phyloP scores from a whole-genome alignment of 1,140 invertebrate genomes.

The Drepana arcuata region DNA sequence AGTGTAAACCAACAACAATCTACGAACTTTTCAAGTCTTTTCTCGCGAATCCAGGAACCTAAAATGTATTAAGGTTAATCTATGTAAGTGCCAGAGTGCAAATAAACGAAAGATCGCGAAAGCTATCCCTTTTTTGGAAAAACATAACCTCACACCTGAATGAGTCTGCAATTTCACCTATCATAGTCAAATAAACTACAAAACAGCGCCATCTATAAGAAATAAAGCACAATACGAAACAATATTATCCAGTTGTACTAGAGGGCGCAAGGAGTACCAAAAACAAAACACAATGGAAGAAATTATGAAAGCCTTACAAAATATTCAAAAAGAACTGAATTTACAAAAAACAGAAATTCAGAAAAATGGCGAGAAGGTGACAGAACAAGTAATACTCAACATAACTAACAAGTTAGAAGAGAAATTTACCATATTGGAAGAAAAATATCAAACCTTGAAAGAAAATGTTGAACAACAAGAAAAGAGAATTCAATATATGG shows the following conservation, averaged over 20 bases:
- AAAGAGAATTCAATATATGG: conserved; percentile 1
- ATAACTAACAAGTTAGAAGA: background rate
- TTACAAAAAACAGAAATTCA: background rate
- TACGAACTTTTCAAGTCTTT: too few species aligned
- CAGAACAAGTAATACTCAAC: background rate
- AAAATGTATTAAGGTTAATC: too few species aligned
- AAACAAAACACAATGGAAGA: conserved; percentile 2
- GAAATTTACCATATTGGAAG: background rate
- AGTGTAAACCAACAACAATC: too few species aligned
- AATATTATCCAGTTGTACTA: background rate
- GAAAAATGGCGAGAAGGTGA: background rate
- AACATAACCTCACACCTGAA: background rate
- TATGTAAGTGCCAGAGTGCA: background rate
- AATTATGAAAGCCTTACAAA: background rate
- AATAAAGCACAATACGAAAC: background rate
- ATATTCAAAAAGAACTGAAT: conserved; percentile 1
- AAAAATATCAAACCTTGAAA: background rate
- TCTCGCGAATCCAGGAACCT: too few species aligned
- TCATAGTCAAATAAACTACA: background rate
- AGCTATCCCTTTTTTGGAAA: background rate
- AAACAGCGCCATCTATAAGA: background rate
- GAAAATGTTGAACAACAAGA: conserved; percentile 1
- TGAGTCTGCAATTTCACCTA: background rate
- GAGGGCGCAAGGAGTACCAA: background rate
- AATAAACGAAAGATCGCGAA: background rate